Base-by-base conservation (phyloP, 35 echinoderm and acorn worm genomes). In the Apostichopus californicus region DNA sequence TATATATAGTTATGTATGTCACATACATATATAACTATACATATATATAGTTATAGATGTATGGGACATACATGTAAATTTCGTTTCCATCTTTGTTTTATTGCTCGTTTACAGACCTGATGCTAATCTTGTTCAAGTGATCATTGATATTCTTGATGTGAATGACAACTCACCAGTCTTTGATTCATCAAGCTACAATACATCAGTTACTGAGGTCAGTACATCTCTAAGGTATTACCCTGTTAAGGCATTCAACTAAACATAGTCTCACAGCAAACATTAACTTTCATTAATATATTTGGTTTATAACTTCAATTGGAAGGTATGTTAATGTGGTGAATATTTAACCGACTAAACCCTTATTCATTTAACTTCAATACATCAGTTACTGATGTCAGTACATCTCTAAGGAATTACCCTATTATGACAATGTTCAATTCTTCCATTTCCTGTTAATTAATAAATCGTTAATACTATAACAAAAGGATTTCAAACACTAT, bases 91-190 rank as follows among this genome's bases (percentile, higher is more conserved):
- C 34, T 46, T 46, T 61, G 7, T 52, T 81, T 7, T 81, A 52
- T 78, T 78, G 54, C 86, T 8, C 23, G 21, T 34, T 87, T 66
- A 54, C 81, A 96, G 95, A 46, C 78, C 8, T 55, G 92, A 92
- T 57, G 66, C 89, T 9, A 87, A 24, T 73, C 1, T 75, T 14
- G 85, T 63, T 15, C 79, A 93, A 24, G 86, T 98, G 12, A 91
- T 91, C 61, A 88, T 98, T n/a, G 90, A 92, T 15, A 91, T 98
- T 88, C 66, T 70, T 4, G 94, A 98, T 26, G 64, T 93, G 56
- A 98, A 98, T 61, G 96, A 98, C 79, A 98, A 92, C 72, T 56
- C 92, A 0, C 96, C 96, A 0, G 57, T 88, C 85, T 98, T 98
- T 54, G 75, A 73, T 55, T 75, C 20, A 11, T 6, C 90, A 65